Conservation (phyloP, 1,140 invertebrate species). For the Hirudo medicinalis region DNA sequence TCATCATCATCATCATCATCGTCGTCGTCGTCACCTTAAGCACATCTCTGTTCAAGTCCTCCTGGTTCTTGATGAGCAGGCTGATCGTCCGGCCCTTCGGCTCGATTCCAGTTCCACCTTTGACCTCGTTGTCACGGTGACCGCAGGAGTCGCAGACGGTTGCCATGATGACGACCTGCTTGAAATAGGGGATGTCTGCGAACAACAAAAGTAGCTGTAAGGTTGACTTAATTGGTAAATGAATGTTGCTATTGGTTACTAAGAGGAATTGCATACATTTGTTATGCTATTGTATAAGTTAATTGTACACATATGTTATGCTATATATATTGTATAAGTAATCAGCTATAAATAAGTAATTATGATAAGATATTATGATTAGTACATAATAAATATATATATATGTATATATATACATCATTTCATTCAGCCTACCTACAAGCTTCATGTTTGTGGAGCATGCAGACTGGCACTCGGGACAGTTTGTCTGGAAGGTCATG, state of each 20-base stretch:
- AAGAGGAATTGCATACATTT: too few species aligned
- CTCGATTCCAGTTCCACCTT: conserved; percentile 80
- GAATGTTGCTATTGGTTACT: too few species aligned
- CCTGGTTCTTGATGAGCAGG: conserved; percentile 54
- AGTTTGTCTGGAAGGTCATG: conserved; percentile 71
- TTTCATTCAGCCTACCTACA: conserved; percentile 53
- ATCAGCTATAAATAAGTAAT: too few species aligned
- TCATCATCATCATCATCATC: too few species aligned
- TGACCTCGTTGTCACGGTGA: conserved; percentile 81
- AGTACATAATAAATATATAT: too few species aligned
- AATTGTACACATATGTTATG: too few species aligned
- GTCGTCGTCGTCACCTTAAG: conserved; percentile 54
- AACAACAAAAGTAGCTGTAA: neutral
- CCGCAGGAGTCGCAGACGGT: conserved; percentile 81
- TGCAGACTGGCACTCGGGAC: conserved; percentile 65
- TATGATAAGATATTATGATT: too few species aligned
- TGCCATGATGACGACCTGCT: conserved; percentile 60
- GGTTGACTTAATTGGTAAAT: too few species aligned
- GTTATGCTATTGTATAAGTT: too few species aligned
- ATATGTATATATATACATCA: neutral
- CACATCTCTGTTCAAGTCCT: conserved; percentile 80
- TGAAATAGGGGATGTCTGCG: conserved; percentile 24
- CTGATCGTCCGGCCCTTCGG: conserved; percentile 63
- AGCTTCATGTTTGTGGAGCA: conserved; percentile 92
- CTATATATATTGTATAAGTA: too few species aligned